Percentiles rank a stretch among this genome's conserved stretches.
Evolutionary conservation across 2,888 invertebrate genomes (phyloP).

Genomic region (Scotopteryx bipunctaria): DNA sequence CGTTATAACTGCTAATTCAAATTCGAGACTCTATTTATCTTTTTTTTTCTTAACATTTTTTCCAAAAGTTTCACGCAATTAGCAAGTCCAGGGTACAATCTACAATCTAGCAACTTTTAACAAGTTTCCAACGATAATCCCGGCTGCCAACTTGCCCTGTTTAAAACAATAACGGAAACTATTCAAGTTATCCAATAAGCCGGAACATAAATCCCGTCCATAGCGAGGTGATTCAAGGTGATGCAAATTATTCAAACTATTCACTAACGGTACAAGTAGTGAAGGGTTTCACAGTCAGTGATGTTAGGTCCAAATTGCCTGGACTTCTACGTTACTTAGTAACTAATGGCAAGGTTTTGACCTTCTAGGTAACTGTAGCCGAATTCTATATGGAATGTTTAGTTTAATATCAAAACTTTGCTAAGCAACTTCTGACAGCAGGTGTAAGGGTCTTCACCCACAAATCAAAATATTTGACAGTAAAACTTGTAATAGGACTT

Average conservation of each 20-base stretch:
- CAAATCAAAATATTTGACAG: too few species aligned
- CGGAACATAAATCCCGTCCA: constrained; percentile 31
- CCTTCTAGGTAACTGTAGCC: too few species aligned
- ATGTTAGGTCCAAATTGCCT: background rate
- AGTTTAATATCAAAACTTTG: too few species aligned
- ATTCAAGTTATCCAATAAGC: constrained; percentile 36
- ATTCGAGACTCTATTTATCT: too few species aligned
- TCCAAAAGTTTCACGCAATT: constrained; percentile 16
- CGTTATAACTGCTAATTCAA: too few species aligned
- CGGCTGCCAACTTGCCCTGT: constrained; percentile 23
- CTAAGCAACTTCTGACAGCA: too few species aligned
- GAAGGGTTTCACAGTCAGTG: background rate
- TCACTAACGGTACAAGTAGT: constrained; percentile 2
- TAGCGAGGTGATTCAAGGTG: constrained; percentile 28
- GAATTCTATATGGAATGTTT: too few species aligned
- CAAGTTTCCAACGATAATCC: constrained; percentile 25
- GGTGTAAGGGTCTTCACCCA: too few species aligned
- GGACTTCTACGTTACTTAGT: background rate
- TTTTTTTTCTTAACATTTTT: background rate
- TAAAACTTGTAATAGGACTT: too few species aligned
- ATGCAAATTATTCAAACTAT: constrained; percentile 28
- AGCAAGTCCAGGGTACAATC: constrained; percentile 24
- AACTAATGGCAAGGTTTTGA: background rate
- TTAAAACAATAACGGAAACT: constrained; percentile 34
- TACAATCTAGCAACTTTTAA: constrained; percentile 25